phyloP scores from a whole-genome alignment of 1,140 invertebrate genomes.

The Orius insidiosus region DNA sequence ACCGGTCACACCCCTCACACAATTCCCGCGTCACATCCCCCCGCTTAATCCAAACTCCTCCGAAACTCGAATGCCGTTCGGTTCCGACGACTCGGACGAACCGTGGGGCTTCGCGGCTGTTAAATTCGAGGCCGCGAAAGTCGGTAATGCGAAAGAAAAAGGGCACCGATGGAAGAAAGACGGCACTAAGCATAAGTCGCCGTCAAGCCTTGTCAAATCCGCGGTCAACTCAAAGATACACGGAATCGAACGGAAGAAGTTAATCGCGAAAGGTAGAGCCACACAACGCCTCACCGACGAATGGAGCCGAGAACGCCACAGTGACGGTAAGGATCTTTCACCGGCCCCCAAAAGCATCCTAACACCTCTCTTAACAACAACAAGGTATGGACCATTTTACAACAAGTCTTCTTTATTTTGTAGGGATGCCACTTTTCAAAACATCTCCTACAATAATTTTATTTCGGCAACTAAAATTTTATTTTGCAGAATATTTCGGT shows the following conservation, averaged over 20 bases:
- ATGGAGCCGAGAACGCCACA: conserved; percentile 22
- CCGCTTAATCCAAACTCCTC: conserved; percentile 8
- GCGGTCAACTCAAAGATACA: conserved; percentile 42
- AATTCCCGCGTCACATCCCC: conserved; percentile 19
- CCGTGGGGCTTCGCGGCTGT: conserved; percentile 61
- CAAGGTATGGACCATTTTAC: too few species aligned
- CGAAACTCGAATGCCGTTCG: conserved; percentile 20
- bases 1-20: conserved; percentile 19
- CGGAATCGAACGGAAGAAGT: conserved; percentile 26
- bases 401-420: too few species aligned
- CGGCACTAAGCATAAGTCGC: conserved; percentile 23
- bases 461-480: too few species aligned
- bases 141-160: too few species aligned
- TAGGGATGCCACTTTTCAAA: too few species aligned
- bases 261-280: conserved; percentile 5
- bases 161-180: conserved; percentile 25
- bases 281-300: conserved; percentile 2
- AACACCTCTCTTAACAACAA: conserved; percentile 1
- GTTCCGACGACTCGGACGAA: conserved; percentile 28
- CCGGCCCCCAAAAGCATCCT: conserved; percentile 7
- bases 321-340: conserved; percentile 16
- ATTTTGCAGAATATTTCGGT: too few species aligned
- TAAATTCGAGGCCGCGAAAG: conserved; percentile 26
- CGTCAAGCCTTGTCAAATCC: conserved; percentile 43
- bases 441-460: too few species aligned